These are phyloP conservation scores for Antitype chi DNA, from an alignment of 2,888 invertebrate genomes.

Conservation along the genomic window DNA sequence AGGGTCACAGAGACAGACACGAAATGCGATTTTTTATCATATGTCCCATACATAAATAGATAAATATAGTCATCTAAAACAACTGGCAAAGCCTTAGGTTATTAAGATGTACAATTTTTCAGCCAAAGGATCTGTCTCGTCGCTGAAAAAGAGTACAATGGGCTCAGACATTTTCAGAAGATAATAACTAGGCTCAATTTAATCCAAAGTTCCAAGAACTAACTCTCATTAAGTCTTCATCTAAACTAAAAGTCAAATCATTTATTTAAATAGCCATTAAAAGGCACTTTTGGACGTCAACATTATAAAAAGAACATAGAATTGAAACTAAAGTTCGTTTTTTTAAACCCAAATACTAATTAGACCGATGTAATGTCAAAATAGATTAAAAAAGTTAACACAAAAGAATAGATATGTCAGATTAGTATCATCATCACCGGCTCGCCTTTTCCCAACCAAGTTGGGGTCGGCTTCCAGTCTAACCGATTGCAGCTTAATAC, in stretches of 20 bases:
- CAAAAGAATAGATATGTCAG: no score
- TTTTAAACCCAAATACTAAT: no score
- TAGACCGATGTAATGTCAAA: no score
- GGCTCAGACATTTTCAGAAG: conserved; percentile 1
- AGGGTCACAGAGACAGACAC: no score
- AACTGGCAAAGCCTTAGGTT: background rate
- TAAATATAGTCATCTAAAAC: background rate
- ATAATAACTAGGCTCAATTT: background rate
- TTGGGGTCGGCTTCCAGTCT: no score
- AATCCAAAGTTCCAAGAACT: conserved; percentile 5
- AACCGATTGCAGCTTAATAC: no score
- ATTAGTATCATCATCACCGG: no score
- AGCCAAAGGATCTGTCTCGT: background rate
- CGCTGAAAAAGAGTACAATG: conserved; percentile 2
- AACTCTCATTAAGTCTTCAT: background rate
- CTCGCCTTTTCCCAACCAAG: no score
- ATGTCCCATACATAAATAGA: no score
- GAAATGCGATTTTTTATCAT: no score
- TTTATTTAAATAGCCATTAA: background rate
- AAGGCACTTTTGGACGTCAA: background rate
- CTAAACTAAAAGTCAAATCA: background rate
- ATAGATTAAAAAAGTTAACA: no score
- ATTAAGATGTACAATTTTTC: background rate
- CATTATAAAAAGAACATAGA: background rate
- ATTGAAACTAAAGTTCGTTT: no score